Conservation (phyloP, 2,113 vertebrate species). For the Nanorana parkeri region DNA sequence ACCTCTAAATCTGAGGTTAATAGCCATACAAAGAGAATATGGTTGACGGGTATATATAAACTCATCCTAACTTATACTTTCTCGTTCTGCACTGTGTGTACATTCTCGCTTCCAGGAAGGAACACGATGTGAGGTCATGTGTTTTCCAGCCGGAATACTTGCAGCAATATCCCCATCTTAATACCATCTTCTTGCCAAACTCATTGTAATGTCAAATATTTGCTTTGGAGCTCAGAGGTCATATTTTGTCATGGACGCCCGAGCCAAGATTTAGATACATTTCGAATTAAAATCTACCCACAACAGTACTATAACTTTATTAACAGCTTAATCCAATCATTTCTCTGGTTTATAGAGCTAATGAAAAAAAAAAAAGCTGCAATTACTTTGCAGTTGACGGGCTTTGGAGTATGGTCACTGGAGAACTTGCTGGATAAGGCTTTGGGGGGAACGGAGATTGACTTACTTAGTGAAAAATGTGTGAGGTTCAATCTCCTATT, state of each 20-base stretch:
- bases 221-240: conserved; percentile 2
- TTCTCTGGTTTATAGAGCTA: not conserved
- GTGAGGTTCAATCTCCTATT: not conserved
- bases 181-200: not conserved
- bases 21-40: too few relatives aligned
- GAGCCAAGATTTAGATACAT: not conserved
- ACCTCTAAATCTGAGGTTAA: too few relatives aligned
- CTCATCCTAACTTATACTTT: too few relatives aligned
- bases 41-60: too few relatives aligned
- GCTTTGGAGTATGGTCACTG: not conserved
- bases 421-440: not conserved
- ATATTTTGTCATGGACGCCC: not conserved
- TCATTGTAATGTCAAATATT: conserved; percentile 33
- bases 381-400: not conserved
- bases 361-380: not conserved
- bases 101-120: conserved; percentile 22
- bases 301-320: not conserved
- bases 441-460: too few relatives aligned
- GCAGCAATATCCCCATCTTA: conserved; percentile 4
- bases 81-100: conserved; percentile 20
- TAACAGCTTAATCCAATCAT: conserved; percentile 3
- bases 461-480: not conserved
- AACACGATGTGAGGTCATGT: conserved; percentile 36
- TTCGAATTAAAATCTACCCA: not conserved
- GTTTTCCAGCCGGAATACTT: conserved; percentile 34